Percentiles rank a stretch among this genome's conserved stretches.
Conservation (phyloP, 2,888 invertebrate species). For the Osmoderma eremita region DNA sequence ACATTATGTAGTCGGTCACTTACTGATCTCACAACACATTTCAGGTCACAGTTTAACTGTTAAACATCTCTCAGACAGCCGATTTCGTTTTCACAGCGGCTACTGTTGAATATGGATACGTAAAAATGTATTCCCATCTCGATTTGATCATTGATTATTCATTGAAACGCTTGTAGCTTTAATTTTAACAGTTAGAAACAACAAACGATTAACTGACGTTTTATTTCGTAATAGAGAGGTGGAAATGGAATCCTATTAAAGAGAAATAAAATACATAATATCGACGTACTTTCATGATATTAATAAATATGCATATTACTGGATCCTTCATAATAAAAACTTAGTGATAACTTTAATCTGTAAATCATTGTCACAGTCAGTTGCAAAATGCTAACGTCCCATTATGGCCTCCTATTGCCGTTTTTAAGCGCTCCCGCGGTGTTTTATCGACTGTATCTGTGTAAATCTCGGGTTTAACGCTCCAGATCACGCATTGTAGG, state of each 20-base stretch:
- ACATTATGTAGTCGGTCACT: slow-evolving; percentile 21
- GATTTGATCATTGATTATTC: slow-evolving; percentile 2
- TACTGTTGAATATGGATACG: slow-evolving; percentile 17
- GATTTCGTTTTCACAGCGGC: not conserved
- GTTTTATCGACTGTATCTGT: slow-evolving; percentile 27
- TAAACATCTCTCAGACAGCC: slow-evolving; percentile 9
- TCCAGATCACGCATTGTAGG: slow-evolving; percentile 18
- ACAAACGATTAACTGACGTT: too few species aligned
- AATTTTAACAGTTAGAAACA: too few species aligned
- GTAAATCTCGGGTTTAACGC: slow-evolving; percentile 26
- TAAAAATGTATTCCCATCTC: not conserved
- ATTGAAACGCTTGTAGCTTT: too few species aligned
- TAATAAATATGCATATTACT: too few species aligned
- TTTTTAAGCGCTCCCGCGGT: slow-evolving; percentile 19
- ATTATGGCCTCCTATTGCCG: slow-evolving; percentile 2
- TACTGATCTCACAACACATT: slow-evolving; percentile 30
- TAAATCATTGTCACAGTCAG: not conserved
- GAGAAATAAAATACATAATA: too few species aligned
- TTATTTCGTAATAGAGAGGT: too few species aligned
- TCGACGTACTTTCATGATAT: too few species aligned
- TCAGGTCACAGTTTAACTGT: slow-evolving; percentile 24
- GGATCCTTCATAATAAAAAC: too few species aligned
- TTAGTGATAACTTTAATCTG: too few species aligned
- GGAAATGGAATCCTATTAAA: too few species aligned
- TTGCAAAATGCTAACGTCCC: slow-evolving; percentile 17